Percentiles rank a stretch among this genome's conserved stretches.
phyloP scores from a whole-genome alignment of 2,797 vertebrate species.

The Onychomys arenicola region DNA sequence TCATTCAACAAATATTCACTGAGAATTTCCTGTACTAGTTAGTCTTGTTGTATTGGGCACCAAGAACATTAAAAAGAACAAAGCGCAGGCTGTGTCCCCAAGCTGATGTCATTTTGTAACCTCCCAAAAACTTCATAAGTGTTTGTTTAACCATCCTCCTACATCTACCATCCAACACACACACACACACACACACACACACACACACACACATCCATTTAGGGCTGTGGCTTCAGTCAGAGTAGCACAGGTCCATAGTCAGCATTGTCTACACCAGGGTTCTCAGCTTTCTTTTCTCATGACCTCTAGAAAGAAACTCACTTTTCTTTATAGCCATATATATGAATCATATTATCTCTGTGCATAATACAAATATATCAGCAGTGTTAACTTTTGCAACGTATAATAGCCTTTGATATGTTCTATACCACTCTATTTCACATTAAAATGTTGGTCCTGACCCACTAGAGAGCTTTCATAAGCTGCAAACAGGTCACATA shows the following conservation, averaged over 20 bases:
- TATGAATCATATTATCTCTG: not conserved
- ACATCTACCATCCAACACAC: too few species aligned
- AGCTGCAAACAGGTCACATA: not conserved
- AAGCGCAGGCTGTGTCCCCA: constrained; percentile 24
- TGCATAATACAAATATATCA: not conserved
- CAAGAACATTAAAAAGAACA: not conserved
- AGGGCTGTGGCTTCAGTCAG: not conserved
- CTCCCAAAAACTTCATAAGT: not conserved
- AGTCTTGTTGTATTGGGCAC: not conserved
- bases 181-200: too few species aligned
- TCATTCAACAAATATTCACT: constrained; percentile 68
- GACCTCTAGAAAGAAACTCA: not conserved
- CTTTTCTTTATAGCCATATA: not conserved
- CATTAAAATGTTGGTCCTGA: constrained; percentile 31
- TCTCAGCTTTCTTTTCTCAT: not conserved
- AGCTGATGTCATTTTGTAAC: not conserved
- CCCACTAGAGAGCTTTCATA: not conserved
- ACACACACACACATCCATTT: not conserved
- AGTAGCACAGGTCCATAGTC: not conserved
- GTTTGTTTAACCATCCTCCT: not conserved
- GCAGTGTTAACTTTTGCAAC: not conserved
- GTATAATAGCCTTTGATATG: not conserved
- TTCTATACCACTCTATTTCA: not conserved
- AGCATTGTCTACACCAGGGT: not conserved
- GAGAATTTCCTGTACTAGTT: constrained; percentile 11